These are phyloP conservation scores for Drosophila watanabei DNA, from an alignment of 1,140 invertebrate genomes.

Conservation along the genomic window DNA sequence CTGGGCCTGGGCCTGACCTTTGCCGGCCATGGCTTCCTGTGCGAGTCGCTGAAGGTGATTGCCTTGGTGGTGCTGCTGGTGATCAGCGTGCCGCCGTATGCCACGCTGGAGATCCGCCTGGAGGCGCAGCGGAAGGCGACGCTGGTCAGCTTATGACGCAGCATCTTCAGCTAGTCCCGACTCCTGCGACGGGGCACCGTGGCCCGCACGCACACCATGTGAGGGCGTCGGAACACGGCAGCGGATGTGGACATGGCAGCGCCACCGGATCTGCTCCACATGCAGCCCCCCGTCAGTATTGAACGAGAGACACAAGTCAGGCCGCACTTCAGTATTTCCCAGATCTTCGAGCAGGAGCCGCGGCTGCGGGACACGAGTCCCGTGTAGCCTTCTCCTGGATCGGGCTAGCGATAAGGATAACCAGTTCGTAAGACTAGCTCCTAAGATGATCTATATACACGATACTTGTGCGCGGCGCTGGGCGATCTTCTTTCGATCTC, in stretches of 20 bases:
- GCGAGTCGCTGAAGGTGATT: conserved; percentile 83
- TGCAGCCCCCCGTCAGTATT: conserved; percentile 39
- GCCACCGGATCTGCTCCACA: conserved; percentile 21
- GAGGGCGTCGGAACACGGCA: conserved; percentile 23
- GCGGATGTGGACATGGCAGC: conserved; percentile 4
- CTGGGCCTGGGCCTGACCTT: conserved; percentile 81
- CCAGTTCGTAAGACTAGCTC: conserved; percentile 13
- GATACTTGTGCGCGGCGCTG: conserved; percentile 2
- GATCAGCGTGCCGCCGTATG: conserved; percentile 85
- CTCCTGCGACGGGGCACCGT: conserved; percentile 62
- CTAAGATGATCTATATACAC: conserved; percentile 18
- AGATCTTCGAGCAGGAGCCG: conserved; percentile 3
- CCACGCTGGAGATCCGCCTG: conserved; percentile 85
- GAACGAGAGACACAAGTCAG: conserved; percentile 39
- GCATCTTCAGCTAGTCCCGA: conserved; percentile 83
- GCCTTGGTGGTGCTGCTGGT: conserved; percentile 84
- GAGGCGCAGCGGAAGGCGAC: conserved; percentile 84
- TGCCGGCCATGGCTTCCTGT: conserved; percentile 80
- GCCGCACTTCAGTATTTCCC: conserved; percentile 35
- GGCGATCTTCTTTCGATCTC: not conserved
- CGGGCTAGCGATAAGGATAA: not conserved
- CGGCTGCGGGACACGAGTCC: not conserved
- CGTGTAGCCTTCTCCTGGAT: not conserved
- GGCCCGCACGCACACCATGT: conserved; percentile 81
- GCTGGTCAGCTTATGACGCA: conserved; percentile 84